phyloP scores from a whole-genome alignment of 2,888 invertebrate species.

The Lepidonotus clava region DNA sequence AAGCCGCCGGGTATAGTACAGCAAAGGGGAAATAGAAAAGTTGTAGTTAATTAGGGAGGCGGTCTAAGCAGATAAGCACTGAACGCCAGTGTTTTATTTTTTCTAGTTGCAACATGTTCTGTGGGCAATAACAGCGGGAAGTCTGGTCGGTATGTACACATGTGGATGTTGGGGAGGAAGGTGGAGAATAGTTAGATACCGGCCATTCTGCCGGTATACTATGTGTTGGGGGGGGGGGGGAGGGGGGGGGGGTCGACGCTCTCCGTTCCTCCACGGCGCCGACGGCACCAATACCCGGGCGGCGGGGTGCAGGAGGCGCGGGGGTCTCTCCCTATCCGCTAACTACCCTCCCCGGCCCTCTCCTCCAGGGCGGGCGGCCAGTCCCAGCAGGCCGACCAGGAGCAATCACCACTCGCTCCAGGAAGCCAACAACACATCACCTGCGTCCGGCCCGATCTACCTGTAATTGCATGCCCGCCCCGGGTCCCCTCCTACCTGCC shows the following conservation, averaged over 20 bases:
- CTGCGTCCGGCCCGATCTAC: background rate
- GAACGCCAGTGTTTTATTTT: too few species aligned
- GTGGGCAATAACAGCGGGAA: too few species aligned
- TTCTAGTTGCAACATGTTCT: too few species aligned
- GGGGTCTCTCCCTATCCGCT: background rate
- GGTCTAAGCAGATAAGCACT: too few species aligned
- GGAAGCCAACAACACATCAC: conserved; percentile 3
- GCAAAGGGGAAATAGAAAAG: too few species aligned
- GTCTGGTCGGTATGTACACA: background rate
- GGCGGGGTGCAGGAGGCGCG: background rate
- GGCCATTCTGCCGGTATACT: background rate
- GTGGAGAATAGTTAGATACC: too few species aligned
- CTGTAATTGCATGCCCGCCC: conserved; percentile 1
- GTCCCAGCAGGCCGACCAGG: background rate
- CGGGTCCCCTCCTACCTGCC: background rate
- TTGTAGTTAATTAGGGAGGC: too few species aligned
- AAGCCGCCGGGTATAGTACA: too few species aligned
- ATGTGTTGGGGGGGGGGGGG: background rate
- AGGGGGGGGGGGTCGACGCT: background rate
- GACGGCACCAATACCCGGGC: background rate
- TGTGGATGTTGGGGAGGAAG: background rate
- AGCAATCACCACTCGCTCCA: background rate
- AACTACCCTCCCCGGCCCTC: background rate
- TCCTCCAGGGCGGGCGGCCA: background rate
- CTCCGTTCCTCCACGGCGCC: background rate